Base-by-base conservation (phyloP, 1,140 invertebrate species). In the Andricus grossulariae region DNA sequence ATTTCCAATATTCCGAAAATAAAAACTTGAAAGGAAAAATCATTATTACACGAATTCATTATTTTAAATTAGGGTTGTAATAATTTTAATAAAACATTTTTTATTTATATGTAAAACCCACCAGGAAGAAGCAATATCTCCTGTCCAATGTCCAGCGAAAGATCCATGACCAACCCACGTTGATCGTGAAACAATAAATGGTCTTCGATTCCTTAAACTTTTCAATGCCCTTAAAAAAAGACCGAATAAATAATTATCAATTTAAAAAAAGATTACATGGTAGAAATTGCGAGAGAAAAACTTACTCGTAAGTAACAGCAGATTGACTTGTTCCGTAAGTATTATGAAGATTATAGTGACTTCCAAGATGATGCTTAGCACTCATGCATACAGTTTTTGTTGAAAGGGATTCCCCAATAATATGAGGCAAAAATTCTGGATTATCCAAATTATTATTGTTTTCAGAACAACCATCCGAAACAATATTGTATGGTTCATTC, bases 101-200 rank as follows among this genome's bases (percentile, higher is more conserved):
- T 32, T 5, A 32, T 32, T 32, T 5, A 50, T 86, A 93, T 93
- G 73, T 89, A 88, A 92, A 92, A 94, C 93, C 77, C 93, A 92
- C 95, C 95, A 97, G 76, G 92, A 91, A 45, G 95, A 96, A 82
- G 86, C 92, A 71, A 96, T 93, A 91, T 97, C 96, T 0, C 98
- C 98, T 77, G 96, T 95, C 98, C 98, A 99, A 91, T 98, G 97
- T 13, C 96, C 97, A n/a, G 94, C 94, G 89, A 94, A 97, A 75
- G 93, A 92, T 18, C 97, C 97, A 79, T 94, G 93, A 8, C 97
- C 96, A 52, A 95, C 91, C 91, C 95, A 98, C 1, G 96, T 95
- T 0, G 97, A 95, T 66, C 98, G 92, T 0, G 95, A 96, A 73
- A 98, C 95, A 39, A 98, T 93, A 85, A 98, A 95, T 16, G 96